Base-by-base conservation (phyloP, 2,113 vertebrate genomes). In the Sitta europaea region DNA sequence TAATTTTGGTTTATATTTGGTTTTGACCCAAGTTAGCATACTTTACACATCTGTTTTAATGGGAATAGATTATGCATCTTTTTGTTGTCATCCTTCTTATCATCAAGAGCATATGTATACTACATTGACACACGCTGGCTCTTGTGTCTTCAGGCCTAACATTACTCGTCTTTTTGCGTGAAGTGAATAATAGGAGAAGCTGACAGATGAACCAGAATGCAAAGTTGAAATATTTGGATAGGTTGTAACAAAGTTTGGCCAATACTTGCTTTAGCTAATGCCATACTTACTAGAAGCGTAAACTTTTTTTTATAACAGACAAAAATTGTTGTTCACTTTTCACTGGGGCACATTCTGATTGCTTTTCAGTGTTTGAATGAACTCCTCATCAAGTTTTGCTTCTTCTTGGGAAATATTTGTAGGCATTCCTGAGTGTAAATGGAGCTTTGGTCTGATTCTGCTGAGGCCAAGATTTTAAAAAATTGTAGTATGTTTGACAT, bases 111-210 rank as follows among this genome's bases (percentile, higher is more conserved):
- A 87, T 61, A 76, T 53, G 79, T 47, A 68, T 16, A 53, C 28
- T 55, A 91, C 43, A 81, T 20, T 48, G 73, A 90, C 11, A 11
- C 57, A 59, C 5, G 2, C 23, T 53, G 7, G 48, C 13, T 94
- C 28, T 82, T 91, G 58, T 76, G 50, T 79, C 94, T 86, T 77
- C 50, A 76, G 38, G 51, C 25, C 72, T 66, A 58, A 43, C 20
- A 31, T 76, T 55, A 55, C 28, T 54, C 83, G 94, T 96, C 33
- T 6, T 77, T 96, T 65, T 80, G 14, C 62, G 36, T 83, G 72
- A 90, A 88, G 58, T 50, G 29, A 29, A 31, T 82, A 96, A 65
- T 72, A 94, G 85, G 16, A 94, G 55, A 95, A 97, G 57, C 59
- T 88, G 14, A 25, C 77, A 86, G 70, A 48, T 38, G 20, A 45